Conservation (phyloP, 2,888 invertebrate species). For the Eilema griseolum region DNA sequence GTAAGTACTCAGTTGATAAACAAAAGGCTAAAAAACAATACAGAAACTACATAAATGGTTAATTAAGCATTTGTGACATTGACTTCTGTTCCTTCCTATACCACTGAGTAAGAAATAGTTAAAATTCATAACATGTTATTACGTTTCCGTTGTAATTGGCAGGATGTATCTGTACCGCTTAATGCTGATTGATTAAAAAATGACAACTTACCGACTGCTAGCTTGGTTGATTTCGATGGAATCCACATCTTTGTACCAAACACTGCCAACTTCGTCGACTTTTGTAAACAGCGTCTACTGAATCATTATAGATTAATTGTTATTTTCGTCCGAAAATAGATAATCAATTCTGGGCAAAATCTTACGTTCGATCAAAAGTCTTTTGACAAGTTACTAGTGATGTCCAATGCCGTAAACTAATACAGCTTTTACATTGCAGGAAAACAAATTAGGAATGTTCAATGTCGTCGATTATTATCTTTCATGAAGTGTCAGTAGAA, state of each 20-base stretch:
- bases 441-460: too few relatives aligned
- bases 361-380: conserved; percentile 40
- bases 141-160: conserved; percentile 80
- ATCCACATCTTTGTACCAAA: conserved; percentile 88
- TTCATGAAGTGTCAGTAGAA: too few relatives aligned
- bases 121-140: conserved; percentile 79
- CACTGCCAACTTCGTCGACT: conserved; percentile 30
- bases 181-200: conserved; percentile 71
- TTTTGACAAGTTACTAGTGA: conserved; percentile 48
- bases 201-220: conserved; percentile 90
- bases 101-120: conserved; percentile 59
- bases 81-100: conserved; percentile 30
- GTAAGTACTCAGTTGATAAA: conserved; percentile 34
- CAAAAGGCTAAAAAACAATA: conserved; percentile 23
- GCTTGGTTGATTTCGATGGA: conserved; percentile 90
- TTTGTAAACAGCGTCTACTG: conserved; percentile 38
- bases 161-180: conserved; percentile 68
- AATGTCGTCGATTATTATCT: too few relatives aligned
- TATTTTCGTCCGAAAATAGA: conserved; percentile 54
- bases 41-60: conserved; percentile 12
- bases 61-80: conserved; percentile 14
- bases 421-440: too few relatives aligned
- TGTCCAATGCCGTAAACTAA: neutral
- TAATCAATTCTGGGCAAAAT: conserved; percentile 57
- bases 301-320: conserved; percentile 52